These are phyloP conservation scores for Dendrocincla fuliginosa DNA, from an alignment of 2,797 vertebrate genomes.

Conservation along the genomic window DNA sequence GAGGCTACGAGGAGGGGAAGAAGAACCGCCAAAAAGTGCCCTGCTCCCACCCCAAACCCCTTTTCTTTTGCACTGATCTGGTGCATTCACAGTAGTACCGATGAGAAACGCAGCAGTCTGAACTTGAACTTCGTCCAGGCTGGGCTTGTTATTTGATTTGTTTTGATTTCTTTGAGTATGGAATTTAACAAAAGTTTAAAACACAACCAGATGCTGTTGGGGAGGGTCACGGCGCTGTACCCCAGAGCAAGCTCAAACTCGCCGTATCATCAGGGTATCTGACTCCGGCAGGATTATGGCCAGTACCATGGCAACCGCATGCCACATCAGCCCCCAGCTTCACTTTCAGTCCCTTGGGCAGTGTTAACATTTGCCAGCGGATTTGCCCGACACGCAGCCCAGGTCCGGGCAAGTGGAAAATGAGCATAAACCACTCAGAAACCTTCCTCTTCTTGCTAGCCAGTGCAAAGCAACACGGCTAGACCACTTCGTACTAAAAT, in stretches of 20 bases:
- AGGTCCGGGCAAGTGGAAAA: constrained; percentile 37
- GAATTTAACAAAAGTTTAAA: constrained; percentile 71
- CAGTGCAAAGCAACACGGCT: background rate
- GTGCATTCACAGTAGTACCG: constrained; percentile 2
- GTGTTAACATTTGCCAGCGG: constrained; percentile 57
- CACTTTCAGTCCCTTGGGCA: constrained; percentile 55
- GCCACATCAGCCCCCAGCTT: constrained; percentile 52
- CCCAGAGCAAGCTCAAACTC: constrained; percentile 37
- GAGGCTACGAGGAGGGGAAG: constrained; percentile 9
- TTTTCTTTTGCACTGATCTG: constrained; percentile 1
- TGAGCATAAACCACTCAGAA: background rate
- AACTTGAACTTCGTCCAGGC: constrained; percentile 13
- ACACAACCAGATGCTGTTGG: constrained; percentile 21
- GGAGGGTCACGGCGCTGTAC: background rate
- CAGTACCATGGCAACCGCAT: constrained; percentile 55
- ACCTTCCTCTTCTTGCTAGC: background rate
- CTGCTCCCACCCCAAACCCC: background rate
- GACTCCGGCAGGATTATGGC: constrained; percentile 40
- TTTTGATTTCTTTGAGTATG: constrained; percentile 62
- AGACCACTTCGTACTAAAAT: background rate
- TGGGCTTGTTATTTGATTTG: constrained; percentile 54
- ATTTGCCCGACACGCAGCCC: constrained; percentile 36
- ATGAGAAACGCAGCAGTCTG: constrained; percentile 14
- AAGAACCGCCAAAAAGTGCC: background rate
- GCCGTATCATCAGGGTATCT: constrained; percentile 28